Percentiles rank a stretch among this genome's conserved stretches.
phyloP scores from a whole-genome alignment of 2,797 vertebrate genomes.

The Notolepis coatsorum region DNA sequence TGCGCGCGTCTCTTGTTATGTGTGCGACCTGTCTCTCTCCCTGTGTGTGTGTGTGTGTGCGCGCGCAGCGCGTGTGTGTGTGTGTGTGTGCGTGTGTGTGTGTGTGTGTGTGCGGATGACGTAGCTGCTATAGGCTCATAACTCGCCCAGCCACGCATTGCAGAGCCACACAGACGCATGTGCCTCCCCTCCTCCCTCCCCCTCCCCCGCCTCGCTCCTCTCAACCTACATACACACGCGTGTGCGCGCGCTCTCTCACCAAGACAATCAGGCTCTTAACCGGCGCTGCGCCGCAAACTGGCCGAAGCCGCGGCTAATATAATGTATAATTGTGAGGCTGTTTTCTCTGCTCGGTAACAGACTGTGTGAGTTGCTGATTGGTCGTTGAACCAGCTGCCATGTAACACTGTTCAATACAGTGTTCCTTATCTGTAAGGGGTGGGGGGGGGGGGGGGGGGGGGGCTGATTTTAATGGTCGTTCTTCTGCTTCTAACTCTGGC shows the following conservation, averaged over 20 bases:
- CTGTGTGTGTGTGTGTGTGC: slow-evolving; percentile 34
- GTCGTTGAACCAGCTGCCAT: background rate
- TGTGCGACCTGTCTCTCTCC: slow-evolving; percentile 10
- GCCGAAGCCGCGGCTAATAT: background rate
- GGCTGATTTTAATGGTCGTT: slow-evolving; percentile 32
- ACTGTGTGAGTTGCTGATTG: background rate
- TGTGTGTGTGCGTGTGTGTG: slow-evolving; percentile 23
- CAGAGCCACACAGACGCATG: slow-evolving; percentile 59
- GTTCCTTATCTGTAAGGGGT: slow-evolving; percentile 10
- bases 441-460: background rate
- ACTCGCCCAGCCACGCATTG: slow-evolving; percentile 79
- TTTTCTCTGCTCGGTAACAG: slow-evolving; percentile 3
- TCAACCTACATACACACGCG: slow-evolving; percentile 47
- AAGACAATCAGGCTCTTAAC: background rate
- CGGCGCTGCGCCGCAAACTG: slow-evolving; percentile 2
- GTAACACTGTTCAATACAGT: background rate
- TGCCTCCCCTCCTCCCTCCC: slow-evolving; percentile 57
- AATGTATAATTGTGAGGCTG: background rate
- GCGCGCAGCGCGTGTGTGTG: slow-evolving; percentile 22
- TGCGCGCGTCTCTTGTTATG: slow-evolving; percentile 25
- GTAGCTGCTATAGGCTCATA: slow-evolving; percentile 68
- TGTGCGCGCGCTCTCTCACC: background rate
- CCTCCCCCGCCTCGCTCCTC: slow-evolving; percentile 18
- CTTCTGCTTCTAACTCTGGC: slow-evolving; percentile 13
- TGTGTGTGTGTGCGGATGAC: slow-evolving; percentile 58